Evolutionary conservation across 2,888 invertebrate species (phyloP), one percentile per base, ranked within the genome.

Genomic region (Drosophila prostipennis): DNA sequence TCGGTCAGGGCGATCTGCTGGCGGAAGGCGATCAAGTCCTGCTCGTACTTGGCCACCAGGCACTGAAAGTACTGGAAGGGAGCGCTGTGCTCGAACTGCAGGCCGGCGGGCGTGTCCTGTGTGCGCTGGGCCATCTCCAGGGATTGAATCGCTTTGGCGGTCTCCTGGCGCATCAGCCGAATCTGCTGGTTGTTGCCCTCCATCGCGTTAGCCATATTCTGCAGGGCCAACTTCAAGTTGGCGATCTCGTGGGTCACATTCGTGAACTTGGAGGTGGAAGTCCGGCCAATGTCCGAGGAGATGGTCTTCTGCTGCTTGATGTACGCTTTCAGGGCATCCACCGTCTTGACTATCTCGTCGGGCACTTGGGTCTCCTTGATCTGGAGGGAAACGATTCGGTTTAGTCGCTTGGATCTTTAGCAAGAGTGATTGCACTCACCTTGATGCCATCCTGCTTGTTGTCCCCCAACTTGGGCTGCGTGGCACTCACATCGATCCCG

Each of bases 291-390:
- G 86, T 97, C 97, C 0, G 97, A 96, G 70, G 96, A 95, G 37
- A 96, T 93, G 0, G 94, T 93, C 91, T 98, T 98, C 90, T 98
- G 97, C 64, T 96, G 95, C 92, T 97, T 97, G 0, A 98, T 96
- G 91, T 96, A 95, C 63, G 94, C 94, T 93, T 97, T 97, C 88
- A 98, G 96, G 2, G 94, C 93, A 64, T 97, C 96, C 29, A 98
- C 96, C 0, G 95, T 95, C 76, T 95, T 94, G 26, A 94, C 93
- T 54, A 98, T 94, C 92, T 96, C 96, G 81, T 95, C 95, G 0
- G 97, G 97, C 63, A 98, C 90, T 77, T 91, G 91, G 0, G 90
- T 91, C 55, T 92, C 92, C 76, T 92, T 92, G 0, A 91, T 90
- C 87, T 90, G 56, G 0, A 19, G n/a, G 13, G 14, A n/a, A 6